Evolutionary conservation across 1,140 invertebrate species (phyloP), one percentile per base, ranked within the genome.

Genomic region (Platyscapa corneri): DNA sequence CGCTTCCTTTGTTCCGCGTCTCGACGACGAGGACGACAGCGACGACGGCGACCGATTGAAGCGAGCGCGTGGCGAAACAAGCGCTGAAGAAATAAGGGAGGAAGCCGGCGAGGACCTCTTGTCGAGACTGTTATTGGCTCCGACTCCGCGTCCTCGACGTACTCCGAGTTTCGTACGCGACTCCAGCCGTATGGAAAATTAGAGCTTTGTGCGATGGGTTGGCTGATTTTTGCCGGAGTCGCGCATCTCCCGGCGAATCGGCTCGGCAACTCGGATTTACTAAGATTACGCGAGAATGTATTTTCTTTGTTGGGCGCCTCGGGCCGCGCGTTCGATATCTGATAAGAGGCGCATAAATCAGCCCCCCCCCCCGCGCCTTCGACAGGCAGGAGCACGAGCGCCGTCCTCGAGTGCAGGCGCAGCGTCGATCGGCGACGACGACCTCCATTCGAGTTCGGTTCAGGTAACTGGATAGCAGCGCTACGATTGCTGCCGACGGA

Each of bases 131-230:
- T 93, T 93, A 93, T 92, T 93, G 92, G 92, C 91, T 74, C 5
- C 90, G 91, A 93, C 91, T 92, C 89, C 90, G 23, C n/a, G 91
- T 90, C 89, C 91, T 89, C 89, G 92, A 92, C 91, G 91, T 90
- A 91, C 32, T 53, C 46, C 42, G 42, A n/a, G n/a, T 46, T 92
- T 93, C 93, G 93, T 93, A 70, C 70, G 92, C 92, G 92, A 92
- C 91, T 92, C 92, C 92, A 93, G 92, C 90, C 92, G 90, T 88
- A 91, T 88, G 92, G 91, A 93, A 93, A 93, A 93, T 93, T 93
- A 92, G 92, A 92, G 92, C 90, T 90, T 91, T 91, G 90, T 60
- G 3, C 65, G 30, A 81, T 67, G 60, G 37, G 39, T 80, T 82
- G 60, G 80, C 77, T 75, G 77, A 79, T 79, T 64, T 76, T 23